phyloP scores from a whole-genome alignment of 64 coral and sea anemone species.

The Catalaphyllia jardinei region DNA sequence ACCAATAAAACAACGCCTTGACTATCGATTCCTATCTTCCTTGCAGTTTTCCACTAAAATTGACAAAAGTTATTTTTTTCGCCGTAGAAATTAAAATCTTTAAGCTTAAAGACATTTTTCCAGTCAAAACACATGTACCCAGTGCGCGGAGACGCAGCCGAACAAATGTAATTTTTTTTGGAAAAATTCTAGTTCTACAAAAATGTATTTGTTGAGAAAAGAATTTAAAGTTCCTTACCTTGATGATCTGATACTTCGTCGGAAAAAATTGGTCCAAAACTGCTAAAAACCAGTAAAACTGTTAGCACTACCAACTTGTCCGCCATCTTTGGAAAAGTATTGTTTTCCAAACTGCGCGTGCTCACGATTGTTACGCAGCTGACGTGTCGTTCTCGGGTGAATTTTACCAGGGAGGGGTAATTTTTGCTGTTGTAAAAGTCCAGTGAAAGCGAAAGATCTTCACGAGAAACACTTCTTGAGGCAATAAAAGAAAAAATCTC shows the following conservation, averaged over 20 bases:
- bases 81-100: background rate
- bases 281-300: slow-evolving; percentile 12
- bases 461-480: too few relatives aligned
- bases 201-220: background rate
- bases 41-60: background rate
- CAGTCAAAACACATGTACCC: background rate
- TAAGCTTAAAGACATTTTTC: background rate
- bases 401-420: background rate
- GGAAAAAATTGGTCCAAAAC: slow-evolving; percentile 20
- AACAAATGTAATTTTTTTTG: background rate
- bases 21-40: background rate
- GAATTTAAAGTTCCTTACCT: background rate
- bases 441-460: background rate
- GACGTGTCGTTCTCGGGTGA: slow-evolving; percentile 15
- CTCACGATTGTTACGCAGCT: slow-evolving; percentile 49
- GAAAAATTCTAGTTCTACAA: background rate
- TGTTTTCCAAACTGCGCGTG: slow-evolving; percentile 26
- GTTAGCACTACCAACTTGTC: slow-evolving; percentile 15
- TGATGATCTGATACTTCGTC: background rate
- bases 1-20: background rate
- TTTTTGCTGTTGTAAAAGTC: background rate
- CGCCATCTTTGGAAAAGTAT: slow-evolving; percentile 33
- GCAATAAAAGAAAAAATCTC: background rate
- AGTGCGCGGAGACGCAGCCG: background rate
- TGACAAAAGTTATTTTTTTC: background rate